phyloP scores from a whole-genome alignment of 2,797 vertebrate species.

The Falco naumanni region DNA sequence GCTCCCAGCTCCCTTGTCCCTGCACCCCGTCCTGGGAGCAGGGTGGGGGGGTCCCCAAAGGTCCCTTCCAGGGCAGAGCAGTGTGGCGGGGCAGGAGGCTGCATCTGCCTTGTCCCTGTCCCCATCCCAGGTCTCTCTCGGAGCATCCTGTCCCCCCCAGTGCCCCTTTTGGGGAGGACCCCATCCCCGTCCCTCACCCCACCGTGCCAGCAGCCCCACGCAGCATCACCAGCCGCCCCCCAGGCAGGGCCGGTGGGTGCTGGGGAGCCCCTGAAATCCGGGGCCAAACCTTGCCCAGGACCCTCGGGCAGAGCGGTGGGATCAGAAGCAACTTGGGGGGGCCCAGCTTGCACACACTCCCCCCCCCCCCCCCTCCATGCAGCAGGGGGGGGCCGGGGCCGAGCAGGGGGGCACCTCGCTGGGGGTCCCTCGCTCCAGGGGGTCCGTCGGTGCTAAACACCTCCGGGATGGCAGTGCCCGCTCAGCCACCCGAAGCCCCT shows the following conservation, averaged over 20 bases:
- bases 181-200: neutral
- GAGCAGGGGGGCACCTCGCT: neutral
- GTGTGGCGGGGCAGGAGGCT: neutral
- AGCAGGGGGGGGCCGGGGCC: neutral
- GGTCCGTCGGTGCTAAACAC: constrained; percentile 43
- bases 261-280: neutral
- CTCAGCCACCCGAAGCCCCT: neutral
- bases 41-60: neutral
- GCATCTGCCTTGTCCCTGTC: neutral
- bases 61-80: neutral
- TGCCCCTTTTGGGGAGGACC: neutral
- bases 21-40: neutral
- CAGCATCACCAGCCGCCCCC: constrained; percentile 34
- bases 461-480: neutral
- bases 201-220: neutral
- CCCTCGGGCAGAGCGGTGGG: neutral
- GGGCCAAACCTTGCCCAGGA: neutral
- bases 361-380: neutral
- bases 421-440: neutral
- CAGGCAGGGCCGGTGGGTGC: constrained; percentile 1
- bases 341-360: neutral
- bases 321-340: neutral
- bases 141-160: neutral
- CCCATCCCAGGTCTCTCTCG: neutral
- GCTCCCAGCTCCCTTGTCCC: neutral